A percentile compares a stretch with the other conserved stretches of the same genome.
These are phyloP conservation scores for Anastrepha obliqua DNA, from an alignment of 1,140 invertebrate species.

Conservation along the genomic window DNA sequence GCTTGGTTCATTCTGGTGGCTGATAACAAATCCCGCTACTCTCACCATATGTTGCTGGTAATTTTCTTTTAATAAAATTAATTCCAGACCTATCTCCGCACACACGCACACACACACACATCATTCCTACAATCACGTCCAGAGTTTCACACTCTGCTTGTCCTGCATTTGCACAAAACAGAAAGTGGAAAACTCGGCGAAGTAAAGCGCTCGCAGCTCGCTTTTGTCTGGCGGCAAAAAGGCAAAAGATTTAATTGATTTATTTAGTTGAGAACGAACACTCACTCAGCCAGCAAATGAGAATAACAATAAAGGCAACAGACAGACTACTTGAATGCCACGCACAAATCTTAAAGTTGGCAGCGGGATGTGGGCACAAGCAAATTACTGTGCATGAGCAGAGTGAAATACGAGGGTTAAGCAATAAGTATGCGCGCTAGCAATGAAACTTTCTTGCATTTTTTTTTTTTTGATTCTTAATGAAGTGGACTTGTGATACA, in stretches of 20 bases:
- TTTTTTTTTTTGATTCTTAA: no score
- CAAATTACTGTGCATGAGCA: not conserved
- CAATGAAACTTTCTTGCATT: no score
- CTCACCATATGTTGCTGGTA: constrained; percentile 31
- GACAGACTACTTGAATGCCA: not conserved
- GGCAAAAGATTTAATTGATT: no score
- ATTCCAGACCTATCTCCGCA: not conserved
- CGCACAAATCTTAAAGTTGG: not conserved
- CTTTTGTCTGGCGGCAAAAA: not conserved
- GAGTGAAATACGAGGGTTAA: no score
- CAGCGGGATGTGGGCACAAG: not conserved
- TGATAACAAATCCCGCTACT: not conserved
- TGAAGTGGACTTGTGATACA: no score
- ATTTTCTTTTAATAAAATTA: constrained; percentile 35
- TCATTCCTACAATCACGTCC: not conserved
- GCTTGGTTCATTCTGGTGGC: not conserved
- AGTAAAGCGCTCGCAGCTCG: not conserved
- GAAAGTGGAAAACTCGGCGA: no score
- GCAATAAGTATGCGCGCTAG: no score
- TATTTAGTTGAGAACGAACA: no score
- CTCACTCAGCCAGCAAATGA: no score
- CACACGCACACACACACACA: not conserved
- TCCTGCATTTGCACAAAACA: no score
- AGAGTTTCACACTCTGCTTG: no score
- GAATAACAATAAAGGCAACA: no score